phyloP scores from a whole-genome alignment of 2,113 vertebrate genomes.

The Alethe diademata region DNA sequence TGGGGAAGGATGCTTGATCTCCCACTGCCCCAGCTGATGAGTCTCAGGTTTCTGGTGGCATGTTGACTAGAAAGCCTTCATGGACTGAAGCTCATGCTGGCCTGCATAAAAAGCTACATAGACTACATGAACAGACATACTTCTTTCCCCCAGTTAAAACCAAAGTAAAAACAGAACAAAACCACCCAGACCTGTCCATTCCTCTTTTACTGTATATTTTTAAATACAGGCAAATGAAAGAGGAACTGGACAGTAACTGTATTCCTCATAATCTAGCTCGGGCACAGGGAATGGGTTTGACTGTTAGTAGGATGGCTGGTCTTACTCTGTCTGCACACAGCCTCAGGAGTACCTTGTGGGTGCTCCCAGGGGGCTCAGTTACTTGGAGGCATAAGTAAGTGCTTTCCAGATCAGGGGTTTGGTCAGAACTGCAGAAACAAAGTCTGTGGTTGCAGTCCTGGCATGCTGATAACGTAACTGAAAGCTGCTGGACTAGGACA shows the following conservation, averaged over 20 bases:
- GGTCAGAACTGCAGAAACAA: neutral
- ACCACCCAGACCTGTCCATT: constrained; percentile 38
- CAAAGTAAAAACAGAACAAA: constrained; percentile 15
- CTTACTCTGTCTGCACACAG: rapidly evolving
- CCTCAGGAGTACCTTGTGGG: neutral
- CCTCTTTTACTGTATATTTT: constrained; percentile 51
- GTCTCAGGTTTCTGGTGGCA: neutral
- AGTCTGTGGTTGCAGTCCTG: neutral
- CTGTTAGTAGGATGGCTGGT: neutral
- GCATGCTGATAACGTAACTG: neutral
- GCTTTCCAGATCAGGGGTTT: neutral
- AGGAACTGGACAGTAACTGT: constrained; percentile 31
- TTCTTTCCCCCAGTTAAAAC: neutral
- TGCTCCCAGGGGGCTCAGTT: neutral
- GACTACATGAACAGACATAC: neutral
- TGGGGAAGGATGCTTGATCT: neutral
- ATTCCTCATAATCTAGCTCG: neutral
- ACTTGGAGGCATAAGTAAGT: neutral
- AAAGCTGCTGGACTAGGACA: neutral
- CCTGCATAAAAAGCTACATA: neutral
- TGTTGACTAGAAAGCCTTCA: neutral
- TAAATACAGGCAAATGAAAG: constrained; percentile 41
- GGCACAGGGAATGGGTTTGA: neutral
- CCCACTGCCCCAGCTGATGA: neutral
- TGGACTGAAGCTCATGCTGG: neutral